A percentile compares a stretch with the other conserved stretches of the same genome.
Evolutionary conservation across 2,113 vertebrate species (phyloP).

Genomic region (Oceanites oceanicus): DNA sequence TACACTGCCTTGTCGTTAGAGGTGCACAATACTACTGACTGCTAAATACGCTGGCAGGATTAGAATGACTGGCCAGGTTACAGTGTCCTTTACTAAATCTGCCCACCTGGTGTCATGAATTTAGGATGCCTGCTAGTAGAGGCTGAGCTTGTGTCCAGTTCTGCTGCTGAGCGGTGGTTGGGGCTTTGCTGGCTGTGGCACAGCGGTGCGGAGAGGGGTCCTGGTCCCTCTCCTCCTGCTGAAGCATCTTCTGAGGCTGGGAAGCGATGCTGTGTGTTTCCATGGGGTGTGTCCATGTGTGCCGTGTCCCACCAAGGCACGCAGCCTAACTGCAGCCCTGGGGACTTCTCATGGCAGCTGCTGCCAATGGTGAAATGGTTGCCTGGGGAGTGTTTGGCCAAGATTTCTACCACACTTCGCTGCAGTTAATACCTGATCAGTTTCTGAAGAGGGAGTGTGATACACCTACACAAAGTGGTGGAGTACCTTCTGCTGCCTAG

Average conservation of each 20-base stretch:
- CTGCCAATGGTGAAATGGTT: background rate
- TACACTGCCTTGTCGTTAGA: background rate
- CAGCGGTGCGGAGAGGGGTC: background rate
- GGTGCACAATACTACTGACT: background rate
- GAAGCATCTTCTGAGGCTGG: background rate
- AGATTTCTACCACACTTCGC: background rate
- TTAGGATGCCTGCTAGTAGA: background rate
- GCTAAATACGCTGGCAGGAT: slow-evolving; percentile 3
- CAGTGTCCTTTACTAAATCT: slow-evolving; percentile 31
- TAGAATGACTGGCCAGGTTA: slow-evolving; percentile 3
- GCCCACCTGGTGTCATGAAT: background rate
- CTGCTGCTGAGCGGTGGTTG: background rate
- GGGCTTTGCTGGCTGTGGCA: background rate
- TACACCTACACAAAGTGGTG: background rate
- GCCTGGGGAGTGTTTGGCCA: background rate
- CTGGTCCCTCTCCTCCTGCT: background rate
- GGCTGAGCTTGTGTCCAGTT: background rate
- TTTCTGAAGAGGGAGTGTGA: background rate
- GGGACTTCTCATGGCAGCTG: background rate
- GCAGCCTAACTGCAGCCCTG: background rate
- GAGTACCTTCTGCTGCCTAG: background rate
- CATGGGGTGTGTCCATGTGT: background rate
- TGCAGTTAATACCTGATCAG: background rate
- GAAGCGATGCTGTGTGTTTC: background rate
- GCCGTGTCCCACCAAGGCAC: background rate